Evolutionary conservation across 92 coral and sea anemone genomes (phyloP), one percentile per base, ranked within the genome.

Genomic region (Nematostella vectensis): DNA sequence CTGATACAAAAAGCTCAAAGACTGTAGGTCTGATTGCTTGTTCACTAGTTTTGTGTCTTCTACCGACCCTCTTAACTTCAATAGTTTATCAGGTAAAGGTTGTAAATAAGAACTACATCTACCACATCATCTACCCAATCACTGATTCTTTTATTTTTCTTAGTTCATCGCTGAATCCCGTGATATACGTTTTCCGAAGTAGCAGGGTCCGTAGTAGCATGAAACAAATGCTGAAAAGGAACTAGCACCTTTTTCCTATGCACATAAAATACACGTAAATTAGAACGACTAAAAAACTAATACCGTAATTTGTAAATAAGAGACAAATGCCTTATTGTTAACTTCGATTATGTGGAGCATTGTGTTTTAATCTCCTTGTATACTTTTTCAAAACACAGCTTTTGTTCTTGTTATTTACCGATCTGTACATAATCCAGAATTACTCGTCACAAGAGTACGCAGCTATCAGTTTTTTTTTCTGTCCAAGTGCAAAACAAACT

Each of bases 161-260:
- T 0, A 78, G 62, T 55, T 76, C 93, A 3, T 48, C 77, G 11
- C 61, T 74, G 27, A 79, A 83, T 48, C 93, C 93, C 1, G 33
- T 83, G 11, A 59, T 83, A 20, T 83, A 83, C 59, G 82, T 83
- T 0, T 66, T 80, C n/a, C 75, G 86, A 58, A 78, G 78, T 39
- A 58, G 48, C 27, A 58, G 60, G 22, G 61, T 83, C 0, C 62
- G 73, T 39, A 31, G 59, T 3, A 83, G 93, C 44, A 69, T 83
- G 15, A 67, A 60, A 54, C 67, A 80, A 36, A 1, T 67, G 31
- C 11, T 67, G 9, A 50, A 54, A 53, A 27, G 70, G n/a, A n/a
- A n/a, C n/a, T n/a, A n/a, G n/a, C n/a, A 49, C 38, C 44, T 20
- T 0, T 24, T 15, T 18, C 27, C 39, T 12, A 13, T 40, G 20